Percentiles rank a stretch among this genome's conserved stretches.
phyloP scores from a whole-genome alignment of 35 echinoderm and acorn worm species.

The Strongylocentrotus purpuratus region DNA sequence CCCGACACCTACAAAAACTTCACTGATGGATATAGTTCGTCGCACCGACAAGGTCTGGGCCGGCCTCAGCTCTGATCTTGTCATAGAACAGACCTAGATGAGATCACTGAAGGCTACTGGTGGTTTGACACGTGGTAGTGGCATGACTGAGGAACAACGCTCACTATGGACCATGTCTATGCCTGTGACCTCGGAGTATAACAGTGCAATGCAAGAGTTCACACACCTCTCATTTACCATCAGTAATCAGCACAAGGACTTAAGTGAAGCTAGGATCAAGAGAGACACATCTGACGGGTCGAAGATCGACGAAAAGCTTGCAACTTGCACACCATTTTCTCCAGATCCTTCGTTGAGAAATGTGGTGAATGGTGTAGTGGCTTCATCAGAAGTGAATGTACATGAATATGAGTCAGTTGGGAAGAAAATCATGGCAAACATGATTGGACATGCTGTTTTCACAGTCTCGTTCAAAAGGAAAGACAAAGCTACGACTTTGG shows the following conservation, averaged over 20 bases:
- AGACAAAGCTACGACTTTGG: no score
- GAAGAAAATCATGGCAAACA: constrained; percentile 47
- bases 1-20: constrained; percentile 64
- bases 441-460: constrained; percentile 64
- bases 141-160: background rate
- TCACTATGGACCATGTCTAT: background rate
- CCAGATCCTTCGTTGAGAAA: constrained; percentile 65
- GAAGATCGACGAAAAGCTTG: background rate
- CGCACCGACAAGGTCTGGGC: background rate
- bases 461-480: no score
- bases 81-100: background rate
- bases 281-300: background rate
- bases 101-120: background rate
- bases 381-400: constrained; percentile 60
- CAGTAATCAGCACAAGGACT: background rate
- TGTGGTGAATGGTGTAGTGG: constrained; percentile 67
- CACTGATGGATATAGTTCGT: constrained; percentile 38
- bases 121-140: background rate
- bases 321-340: background rate
- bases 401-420: constrained; percentile 59
- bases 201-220: background rate
- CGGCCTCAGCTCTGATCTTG: background rate
- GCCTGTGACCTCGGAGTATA: background rate
- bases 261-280: background rate
- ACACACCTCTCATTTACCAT: background rate